Base-by-base conservation (phyloP, 2,888 invertebrate species). In the Didymodactylos carnosus region DNA sequence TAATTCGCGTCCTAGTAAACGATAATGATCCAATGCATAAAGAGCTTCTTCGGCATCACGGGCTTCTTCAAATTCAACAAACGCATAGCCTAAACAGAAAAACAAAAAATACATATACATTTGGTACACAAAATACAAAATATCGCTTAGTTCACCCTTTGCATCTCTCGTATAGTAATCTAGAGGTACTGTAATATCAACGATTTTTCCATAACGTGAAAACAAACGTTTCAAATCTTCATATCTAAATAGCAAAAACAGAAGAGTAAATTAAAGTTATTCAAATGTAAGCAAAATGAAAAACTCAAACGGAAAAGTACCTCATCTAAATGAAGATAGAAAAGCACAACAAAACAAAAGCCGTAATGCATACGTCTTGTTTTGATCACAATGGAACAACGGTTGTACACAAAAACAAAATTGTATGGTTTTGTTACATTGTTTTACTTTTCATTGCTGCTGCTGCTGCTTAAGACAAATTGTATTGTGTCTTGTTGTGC, bases 121-220 rank as follows among this genome's bases (percentile, higher is more conserved):
- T n/a, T n/a, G n/a, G n/a, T n/a, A 46, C 25, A 49, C 29, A 49
- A 46, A 74, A 40, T 62, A 72, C 69, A 62, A 27, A 14, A 62
- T 70, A 10, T 23, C 39, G n/a, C 35, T 27, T 11, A 40, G 62
- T 1, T 25, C 35, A 62, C 74, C 74, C n/a, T 62, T 62, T 4
- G 62, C 62, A 62, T 62, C 62, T 7, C 81, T 78, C 25, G 82
- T 84, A 79, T 83, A 84, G 79, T 84, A 85, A 78, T 85, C 85
- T 75, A 83, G 76, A 43, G 85, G 85, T 62, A 85, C 80, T 78
- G 85, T 85, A 39, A 85, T 84, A 80, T 85, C 85, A 72, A 82
- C 80, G 72, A 86, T 80, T 25, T 82, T 82, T 70, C 85, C 85
- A 80, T 84, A 86, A 79, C 85, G 84, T 72, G 82, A 82, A 80